A percentile compares a stretch with the other conserved stretches of the same genome.
These are phyloP conservation scores for Zosterops japonicus DNA, from an alignment of 2,113 vertebrate genomes.

Conservation along the genomic window DNA sequence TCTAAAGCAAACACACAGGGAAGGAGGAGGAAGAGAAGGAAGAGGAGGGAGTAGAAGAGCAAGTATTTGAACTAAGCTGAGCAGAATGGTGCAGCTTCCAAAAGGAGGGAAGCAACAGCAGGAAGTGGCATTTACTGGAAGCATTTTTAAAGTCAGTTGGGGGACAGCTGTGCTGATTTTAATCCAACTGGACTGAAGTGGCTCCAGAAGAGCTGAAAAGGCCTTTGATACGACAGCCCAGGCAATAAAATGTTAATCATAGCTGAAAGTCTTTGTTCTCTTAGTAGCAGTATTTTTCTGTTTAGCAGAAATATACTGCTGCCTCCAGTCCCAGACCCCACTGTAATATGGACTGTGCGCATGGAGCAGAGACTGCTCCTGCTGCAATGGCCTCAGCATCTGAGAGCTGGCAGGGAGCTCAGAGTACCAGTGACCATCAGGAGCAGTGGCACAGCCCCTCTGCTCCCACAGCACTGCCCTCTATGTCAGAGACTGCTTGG, in stretches of 20 bases:
- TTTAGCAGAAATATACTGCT: neutral
- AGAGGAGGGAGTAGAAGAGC: neutral
- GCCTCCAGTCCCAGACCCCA: neutral
- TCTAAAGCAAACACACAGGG: neutral
- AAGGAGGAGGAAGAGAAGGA: neutral
- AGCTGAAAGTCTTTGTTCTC: conserved; percentile 51
- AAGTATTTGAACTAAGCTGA: neutral
- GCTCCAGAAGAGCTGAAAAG: conserved; percentile 41
- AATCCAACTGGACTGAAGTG: conserved; percentile 36
- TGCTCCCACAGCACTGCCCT: neutral
- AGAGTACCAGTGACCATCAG: neutral
- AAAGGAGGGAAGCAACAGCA: neutral
- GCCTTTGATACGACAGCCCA: conserved; percentile 24
- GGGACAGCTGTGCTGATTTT: conserved; percentile 56
- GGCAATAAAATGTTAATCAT: conserved; percentile 43
- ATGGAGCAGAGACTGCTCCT: neutral
- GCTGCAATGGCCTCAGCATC: neutral
- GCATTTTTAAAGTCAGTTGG: conserved; percentile 44
- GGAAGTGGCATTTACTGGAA: conserved; percentile 35
- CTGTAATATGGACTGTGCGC: fast-evolving
- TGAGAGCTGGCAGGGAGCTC: neutral
- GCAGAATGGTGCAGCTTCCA: neutral
- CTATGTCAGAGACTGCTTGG: neutral
- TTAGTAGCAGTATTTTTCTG: neutral
- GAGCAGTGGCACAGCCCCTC: neutral